A percentile compares a stretch with the other conserved stretches of the same genome.
Evolutionary conservation across 2,888 invertebrate species (phyloP).

Genomic region (Mechanitis mazaeus): DNA sequence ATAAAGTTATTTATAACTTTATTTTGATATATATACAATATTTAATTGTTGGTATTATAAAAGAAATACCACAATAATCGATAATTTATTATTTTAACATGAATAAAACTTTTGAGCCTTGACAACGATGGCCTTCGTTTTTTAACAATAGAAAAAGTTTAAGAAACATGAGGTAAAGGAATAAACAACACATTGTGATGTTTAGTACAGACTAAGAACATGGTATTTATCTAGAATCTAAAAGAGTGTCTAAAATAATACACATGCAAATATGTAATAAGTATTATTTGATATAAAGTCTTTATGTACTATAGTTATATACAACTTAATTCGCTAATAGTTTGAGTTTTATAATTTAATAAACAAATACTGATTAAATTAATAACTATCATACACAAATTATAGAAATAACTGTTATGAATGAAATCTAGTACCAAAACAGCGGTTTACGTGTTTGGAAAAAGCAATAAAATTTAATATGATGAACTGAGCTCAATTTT

Average conservation of each 20-base stretch:
- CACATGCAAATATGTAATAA: no score
- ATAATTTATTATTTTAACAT: conserved; percentile 26
- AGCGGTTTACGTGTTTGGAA: no score
- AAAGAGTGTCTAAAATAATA: neutral
- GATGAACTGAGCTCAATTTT: no score
- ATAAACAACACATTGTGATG: conserved; percentile 15
- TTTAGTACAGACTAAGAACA: conserved; percentile 2
- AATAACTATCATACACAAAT: no score
- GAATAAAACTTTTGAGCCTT: conserved; percentile 27
- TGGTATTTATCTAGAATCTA: neutral
- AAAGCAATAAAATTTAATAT: no score
- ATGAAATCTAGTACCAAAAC: no score
- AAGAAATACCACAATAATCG: conserved; percentile 15
- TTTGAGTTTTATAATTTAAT: no score
- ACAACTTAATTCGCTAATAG: no score
- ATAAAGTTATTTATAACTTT: neutral
- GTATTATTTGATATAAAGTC: no score
- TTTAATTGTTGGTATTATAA: conserved; percentile 9
- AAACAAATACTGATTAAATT: no score
- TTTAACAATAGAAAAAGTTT: conserved; percentile 19
- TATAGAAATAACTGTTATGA: no score
- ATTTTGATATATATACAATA: neutral
- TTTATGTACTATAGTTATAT: no score
- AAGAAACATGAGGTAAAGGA: conserved; percentile 37
- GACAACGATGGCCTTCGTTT: conserved; percentile 7